Evolutionary conservation across 2,888 invertebrate genomes (phyloP).

Genomic region (Colostygia pectinataria): DNA sequence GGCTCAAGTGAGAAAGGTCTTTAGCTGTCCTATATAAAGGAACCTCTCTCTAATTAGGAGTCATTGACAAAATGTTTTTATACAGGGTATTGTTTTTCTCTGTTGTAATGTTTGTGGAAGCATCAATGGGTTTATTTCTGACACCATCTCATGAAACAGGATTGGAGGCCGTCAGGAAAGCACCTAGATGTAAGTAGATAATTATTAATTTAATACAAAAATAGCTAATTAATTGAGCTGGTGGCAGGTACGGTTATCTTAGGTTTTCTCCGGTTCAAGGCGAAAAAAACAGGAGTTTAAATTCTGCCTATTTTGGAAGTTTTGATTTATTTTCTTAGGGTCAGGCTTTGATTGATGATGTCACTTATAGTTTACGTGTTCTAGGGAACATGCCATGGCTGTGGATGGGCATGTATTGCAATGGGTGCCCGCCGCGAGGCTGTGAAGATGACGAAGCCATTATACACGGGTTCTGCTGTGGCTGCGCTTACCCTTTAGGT

Average conservation of each 20-base stretch:
- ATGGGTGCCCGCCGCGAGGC: conserved; percentile 80
- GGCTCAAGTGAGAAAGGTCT: neutral
- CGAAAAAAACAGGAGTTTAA: too few species aligned
- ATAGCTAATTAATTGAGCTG: too few species aligned
- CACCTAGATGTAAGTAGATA: conserved; percentile 73
- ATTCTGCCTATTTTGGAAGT: neutral
- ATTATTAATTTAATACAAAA: too few species aligned
- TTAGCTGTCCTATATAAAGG: conserved; percentile 18
- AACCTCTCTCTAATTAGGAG: neutral
- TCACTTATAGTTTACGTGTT: neutral
- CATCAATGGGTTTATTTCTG: conserved; percentile 44
- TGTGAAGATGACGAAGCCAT: conserved; percentile 85
- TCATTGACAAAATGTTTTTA: conserved; percentile 46
- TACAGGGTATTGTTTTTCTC: conserved; percentile 33
- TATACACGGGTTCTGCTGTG: conserved; percentile 85
- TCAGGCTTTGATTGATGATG: too few species aligned
- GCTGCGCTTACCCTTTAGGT: conserved; percentile 83
- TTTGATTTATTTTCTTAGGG: too few species aligned
- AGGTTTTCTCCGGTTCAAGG: too few species aligned
- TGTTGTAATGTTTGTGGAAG: conserved; percentile 25
- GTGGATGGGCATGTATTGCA: conserved; percentile 78
- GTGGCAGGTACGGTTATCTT: too few species aligned
- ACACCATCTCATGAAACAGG: conserved; percentile 51
- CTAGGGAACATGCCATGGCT: conserved; percentile 80
- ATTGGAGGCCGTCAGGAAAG: conserved; percentile 60